These are phyloP conservation scores for Chiloscyllium punctatum DNA, from an alignment of 2,797 vertebrate species.

Conservation along the genomic window DNA sequence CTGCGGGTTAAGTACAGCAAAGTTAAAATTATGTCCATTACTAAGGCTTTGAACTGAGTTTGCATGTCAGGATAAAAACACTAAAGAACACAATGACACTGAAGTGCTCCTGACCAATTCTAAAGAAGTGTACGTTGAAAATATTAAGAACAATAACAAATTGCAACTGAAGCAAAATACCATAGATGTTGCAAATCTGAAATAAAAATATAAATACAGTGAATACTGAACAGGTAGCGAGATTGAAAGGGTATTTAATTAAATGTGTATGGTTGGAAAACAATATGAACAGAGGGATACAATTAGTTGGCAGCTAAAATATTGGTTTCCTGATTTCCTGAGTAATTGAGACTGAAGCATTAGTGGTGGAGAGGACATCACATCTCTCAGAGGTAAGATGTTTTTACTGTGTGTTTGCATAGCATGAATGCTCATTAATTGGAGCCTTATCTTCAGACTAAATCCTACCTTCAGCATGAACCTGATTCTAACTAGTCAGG, in stretches of 20 bases:
- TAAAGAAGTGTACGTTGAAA: background rate
- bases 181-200: background rate
- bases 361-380: too few species aligned
- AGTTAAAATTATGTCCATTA: background rate
- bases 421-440: too few species aligned
- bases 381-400: too few species aligned
- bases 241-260: background rate
- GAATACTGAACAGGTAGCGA: background rate
- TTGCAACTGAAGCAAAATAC: background rate
- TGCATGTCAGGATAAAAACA: background rate
- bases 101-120: background rate
- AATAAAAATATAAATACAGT: background rate
- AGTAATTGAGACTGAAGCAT: too few species aligned
- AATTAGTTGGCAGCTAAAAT: too few species aligned
- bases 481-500: too few species aligned
- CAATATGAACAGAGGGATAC: background rate
- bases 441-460: too few species aligned
- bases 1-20: background rate
- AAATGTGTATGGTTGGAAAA: background rate
- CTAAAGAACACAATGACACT: background rate
- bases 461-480: too few species aligned
- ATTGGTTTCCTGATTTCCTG: background rate
- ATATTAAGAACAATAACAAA: background rate
- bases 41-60: background rate
- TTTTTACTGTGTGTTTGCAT: too few species aligned